These are phyloP conservation scores for Sesamia nonagrioides DNA, from an alignment of 1,140 invertebrate species.

Conservation along the genomic window DNA sequence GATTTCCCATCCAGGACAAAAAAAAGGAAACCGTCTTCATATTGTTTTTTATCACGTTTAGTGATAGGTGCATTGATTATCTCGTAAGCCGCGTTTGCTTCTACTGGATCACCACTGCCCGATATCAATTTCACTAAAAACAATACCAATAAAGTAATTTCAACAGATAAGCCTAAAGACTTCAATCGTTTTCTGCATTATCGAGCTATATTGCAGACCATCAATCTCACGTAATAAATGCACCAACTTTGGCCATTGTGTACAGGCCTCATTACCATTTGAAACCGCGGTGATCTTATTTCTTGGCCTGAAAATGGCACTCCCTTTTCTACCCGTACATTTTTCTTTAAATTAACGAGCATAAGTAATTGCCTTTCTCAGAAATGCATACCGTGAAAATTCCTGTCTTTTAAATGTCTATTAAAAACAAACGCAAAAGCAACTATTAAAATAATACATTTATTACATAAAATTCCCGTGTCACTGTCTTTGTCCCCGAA, in stretches of 20 bases:
- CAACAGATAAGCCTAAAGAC: neutral
- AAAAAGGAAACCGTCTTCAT: no score
- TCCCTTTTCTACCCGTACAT: neutral
- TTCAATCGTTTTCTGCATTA: neutral
- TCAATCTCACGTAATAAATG: neutral
- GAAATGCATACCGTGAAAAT: neutral
- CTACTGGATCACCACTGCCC: no score
- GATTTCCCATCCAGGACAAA: no score
- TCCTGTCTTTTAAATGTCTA: neutral
- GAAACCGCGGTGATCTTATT: slow-evolving; percentile 2
- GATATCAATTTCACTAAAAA: no score
- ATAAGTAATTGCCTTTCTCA: slow-evolving; percentile 19
- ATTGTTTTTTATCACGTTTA: no score
- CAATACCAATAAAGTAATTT: neutral
- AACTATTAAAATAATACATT: no score
- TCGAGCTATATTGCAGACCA: neutral
- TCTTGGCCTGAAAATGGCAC: slow-evolving; percentile 11
- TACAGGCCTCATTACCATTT: slow-evolving; percentile 16
- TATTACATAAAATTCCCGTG: no score
- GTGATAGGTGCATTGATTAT: no score
- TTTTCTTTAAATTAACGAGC: slow-evolving; percentile 1
- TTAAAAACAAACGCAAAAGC: no score
- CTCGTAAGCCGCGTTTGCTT: no score
- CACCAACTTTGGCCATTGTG: slow-evolving; percentile 2
- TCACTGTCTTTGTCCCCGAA: no score